These are phyloP conservation scores for Ernsta delagoae DNA, from an alignment of 2,888 invertebrate species.

Conservation along the genomic window DNA sequence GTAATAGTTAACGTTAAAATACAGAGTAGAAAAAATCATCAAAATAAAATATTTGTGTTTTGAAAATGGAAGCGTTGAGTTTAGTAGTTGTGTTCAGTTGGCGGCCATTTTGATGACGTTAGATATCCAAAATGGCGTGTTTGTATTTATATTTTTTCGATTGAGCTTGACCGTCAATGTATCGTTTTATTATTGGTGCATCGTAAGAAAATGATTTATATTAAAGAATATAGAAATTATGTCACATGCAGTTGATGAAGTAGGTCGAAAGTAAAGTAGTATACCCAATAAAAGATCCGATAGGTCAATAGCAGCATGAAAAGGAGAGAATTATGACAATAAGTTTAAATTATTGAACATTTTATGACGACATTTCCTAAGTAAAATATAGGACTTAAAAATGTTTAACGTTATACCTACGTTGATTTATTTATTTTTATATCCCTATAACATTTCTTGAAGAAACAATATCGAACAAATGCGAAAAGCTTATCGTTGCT, in stretches of 20 bases:
- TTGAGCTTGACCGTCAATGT: conserved; percentile 79
- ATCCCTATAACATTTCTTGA: background rate
- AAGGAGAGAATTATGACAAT: conserved; percentile 76
- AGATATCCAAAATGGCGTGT: conserved; percentile 78
- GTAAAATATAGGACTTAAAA: too few relatives aligned
- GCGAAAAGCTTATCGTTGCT: background rate
- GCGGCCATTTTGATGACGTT: conserved; percentile 44
- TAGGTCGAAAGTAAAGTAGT: conserved; percentile 55
- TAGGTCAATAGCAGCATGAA: conserved; percentile 80
- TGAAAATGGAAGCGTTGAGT: conserved; percentile 63
- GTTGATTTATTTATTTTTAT: background rate
- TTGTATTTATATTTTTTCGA: conserved; percentile 81
- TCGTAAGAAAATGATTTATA: conserved; percentile 51
- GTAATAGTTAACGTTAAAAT: conserved; percentile 43
- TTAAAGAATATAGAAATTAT: conserved; percentile 50
- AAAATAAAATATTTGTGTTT: conserved; percentile 60
- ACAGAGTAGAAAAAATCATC: conserved; percentile 43
- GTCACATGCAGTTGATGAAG: conserved; percentile 63
- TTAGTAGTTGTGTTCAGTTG: conserved; percentile 45
- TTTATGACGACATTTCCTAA: too few relatives aligned
- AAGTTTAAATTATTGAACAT: conserved; percentile 54
- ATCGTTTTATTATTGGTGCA: conserved; percentile 74
- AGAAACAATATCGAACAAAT: background rate
- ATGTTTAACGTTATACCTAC: too few relatives aligned
- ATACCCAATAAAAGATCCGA: conserved; percentile 81